Percentiles rank a stretch among this genome's conserved stretches.
Evolutionary conservation across 1,140 invertebrate species (phyloP).

Genomic region (Polyergus mexicanus): DNA sequence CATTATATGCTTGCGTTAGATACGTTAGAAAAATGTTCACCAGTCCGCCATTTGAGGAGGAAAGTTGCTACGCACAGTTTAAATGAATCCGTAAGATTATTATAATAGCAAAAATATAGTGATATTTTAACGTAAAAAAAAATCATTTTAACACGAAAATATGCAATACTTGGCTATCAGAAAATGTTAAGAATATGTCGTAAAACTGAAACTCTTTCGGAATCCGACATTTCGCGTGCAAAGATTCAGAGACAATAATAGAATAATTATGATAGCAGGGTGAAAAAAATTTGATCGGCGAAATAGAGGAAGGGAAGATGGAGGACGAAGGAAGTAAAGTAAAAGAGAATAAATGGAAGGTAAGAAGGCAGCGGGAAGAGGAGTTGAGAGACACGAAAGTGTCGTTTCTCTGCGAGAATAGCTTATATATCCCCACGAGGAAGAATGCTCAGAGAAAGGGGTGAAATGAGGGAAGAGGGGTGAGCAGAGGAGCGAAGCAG

Average conservation of each 20-base stretch:
- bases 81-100: constrained; percentile 30
- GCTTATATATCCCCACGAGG: constrained; percentile 56
- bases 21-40: constrained; percentile 44
- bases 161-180: constrained; percentile 18
- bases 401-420: not conserved
- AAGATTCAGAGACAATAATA: not conserved
- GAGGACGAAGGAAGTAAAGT: constrained; percentile 2
- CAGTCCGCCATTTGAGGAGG: constrained; percentile 4
- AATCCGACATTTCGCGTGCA: not conserved
- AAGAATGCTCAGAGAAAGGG: constrained; percentile 34
- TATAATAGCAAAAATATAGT: not conserved
- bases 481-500: not conserved
- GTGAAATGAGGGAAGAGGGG: not conserved
- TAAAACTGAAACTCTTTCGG: not conserved
- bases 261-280: constrained; percentile 42
- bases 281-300: not conserved
- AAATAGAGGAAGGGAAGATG: not conserved
- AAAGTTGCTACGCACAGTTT: constrained; percentile 22
- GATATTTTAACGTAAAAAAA: not conserved
- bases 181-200: not conserved
- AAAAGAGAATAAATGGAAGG: constrained; percentile 46
- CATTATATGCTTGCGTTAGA: constrained; percentile 67
- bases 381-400: constrained; percentile 40
- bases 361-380: constrained; percentile 42
- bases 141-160: not conserved